Base-by-base conservation (phyloP, 1,140 invertebrate genomes). In the Panagrolaimus sp. region DNA sequence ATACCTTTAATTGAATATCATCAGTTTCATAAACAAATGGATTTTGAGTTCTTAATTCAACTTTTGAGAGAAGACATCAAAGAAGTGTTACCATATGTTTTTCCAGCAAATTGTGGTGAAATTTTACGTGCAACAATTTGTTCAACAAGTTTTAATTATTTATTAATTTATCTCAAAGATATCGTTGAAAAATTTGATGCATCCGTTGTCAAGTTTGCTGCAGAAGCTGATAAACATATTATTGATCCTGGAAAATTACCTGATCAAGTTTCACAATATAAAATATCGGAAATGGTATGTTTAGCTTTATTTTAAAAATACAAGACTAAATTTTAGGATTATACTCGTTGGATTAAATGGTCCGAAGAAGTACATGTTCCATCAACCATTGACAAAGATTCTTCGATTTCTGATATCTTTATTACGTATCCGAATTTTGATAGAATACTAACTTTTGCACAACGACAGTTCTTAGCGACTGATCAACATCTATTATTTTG, bases 31-130 rank as follows among this genome's bases (percentile, higher is more conserved):
- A 66, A 31, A 42, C 20, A 31, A 67, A 11, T 42, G 7, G 27
- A 25, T 31, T 9, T 46, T 31, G n/a, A 67, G 25, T 20, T n/a
- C 13, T 20, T 68, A 13, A 67, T 68, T 23, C 23, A 68, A 68
- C 16, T 43, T 23, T 68, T 68, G 16, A 38, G 70, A 43, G 16
- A 70, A 68, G 72, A 72, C 14, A 20, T 72, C 5, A 43, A 38
- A n/a, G 71, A 74, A 70, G 43, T 63, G 0, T 63, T 72, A 25
- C 31, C 71, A 23, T 27, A 43, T 53, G 51, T 72, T 0, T 44
- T 48, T 13, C 31, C 66, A 13, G 51, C 71, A 9, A 72, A 72
- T 44, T 74, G 44, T 57, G 71, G 72, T 2, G 71, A 72, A 31
- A 9, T 72, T 14, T 43, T 72, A 9, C 64, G 71, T 5, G 38